Base-by-base conservation (phyloP, 2,113 vertebrate species). In the Phodopus roborovskii region DNA sequence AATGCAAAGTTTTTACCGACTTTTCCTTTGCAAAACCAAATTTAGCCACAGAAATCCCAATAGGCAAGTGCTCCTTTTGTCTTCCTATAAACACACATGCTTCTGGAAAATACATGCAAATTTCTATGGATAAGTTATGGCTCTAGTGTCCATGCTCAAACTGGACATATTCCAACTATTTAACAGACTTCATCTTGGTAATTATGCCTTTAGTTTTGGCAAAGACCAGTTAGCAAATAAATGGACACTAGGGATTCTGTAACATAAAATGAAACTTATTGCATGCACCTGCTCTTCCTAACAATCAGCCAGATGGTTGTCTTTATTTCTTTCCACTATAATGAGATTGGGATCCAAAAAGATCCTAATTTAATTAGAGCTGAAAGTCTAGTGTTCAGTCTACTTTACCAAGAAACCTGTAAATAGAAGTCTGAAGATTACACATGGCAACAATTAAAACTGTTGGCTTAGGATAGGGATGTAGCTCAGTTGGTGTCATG, bases 11-110 rank as follows among this genome's bases (percentile, higher is more conserved):
- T 56, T 70, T 86, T 93, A 48, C 24, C 45, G 60, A 71, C 88
- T 85, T 60, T 93, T 94, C 78, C 93, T 91, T 87, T 68, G 53
- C 50, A 86, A 95, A 95, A 77, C n/a, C 78, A 89, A 62, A 94
- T 86, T 77, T 68, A 95, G 71, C 79, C 36, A 71, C 0, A 66
- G 73, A 83, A 82, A 89, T 89, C 91, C 60, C 82, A 74, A 68
- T 3, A 93, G 48, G 45, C n/a, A 19, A 74, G 39, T 48, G 62
- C 10, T 92, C 75, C 53, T 68, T 8, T 24, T 92, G 42, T 50
- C 70, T 94, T 92, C 58, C 75, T 84, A 83, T 48, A 79, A 66
- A 58, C 48, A 78, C 10, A 77, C 62, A 66, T 1, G 9, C 42
- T 85, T 68, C 83, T 85, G 62, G 62, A 66, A 66, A 85, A 13